Evolutionary conservation across 2,888 invertebrate species (phyloP), one percentile per base, ranked within the genome.

Genomic region (Pomacea canaliculata): DNA sequence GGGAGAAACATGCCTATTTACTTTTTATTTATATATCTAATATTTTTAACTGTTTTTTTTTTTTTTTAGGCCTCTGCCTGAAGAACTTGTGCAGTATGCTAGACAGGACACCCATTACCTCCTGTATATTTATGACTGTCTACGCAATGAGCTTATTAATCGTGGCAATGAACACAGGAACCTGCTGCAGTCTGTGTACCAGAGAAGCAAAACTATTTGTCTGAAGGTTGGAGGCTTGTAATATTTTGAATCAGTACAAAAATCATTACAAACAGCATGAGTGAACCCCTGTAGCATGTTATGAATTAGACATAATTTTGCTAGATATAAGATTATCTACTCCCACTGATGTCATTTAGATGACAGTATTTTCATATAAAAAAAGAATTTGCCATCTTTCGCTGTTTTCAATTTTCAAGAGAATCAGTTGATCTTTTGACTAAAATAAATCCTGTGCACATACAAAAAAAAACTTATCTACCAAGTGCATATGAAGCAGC

Each of bases 101-200:
- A 93, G 98, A 23, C 94, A 94, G 89, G 99, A 99, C 91, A 99
- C 99, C 0, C 99, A 98, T 91, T 98, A 96, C 90, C 92, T 99
- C 78, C 93, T 98, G 8, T 96, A 96, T 90, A 94, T 98, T 81
- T 97, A 96, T 92, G 95, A 96, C 77, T 91, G 93, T 63, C 91
- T 98, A 92, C 94, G 93, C 77, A 94, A 94, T 83, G 95, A 95
- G 76, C 92, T 99, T 63, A 89, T 96, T 7, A 92, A 93, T 23
- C 76, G 83, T 49, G 91, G 92, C 0, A 94, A 95, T 85, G 94
- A 93, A 0, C 91, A 93, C 70, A 91, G 92, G 0, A 94, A 95
- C 79, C 88, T 95, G 1, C 89, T 98, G 19, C 91, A 92, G 72
- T 92, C 94, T 0, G 96, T 95, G 0, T 94, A 95, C 85, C 93